These are phyloP conservation scores for Brachionus rotundiformis DNA, from an alignment of 1,140 invertebrate genomes.

Conservation along the genomic window DNA sequence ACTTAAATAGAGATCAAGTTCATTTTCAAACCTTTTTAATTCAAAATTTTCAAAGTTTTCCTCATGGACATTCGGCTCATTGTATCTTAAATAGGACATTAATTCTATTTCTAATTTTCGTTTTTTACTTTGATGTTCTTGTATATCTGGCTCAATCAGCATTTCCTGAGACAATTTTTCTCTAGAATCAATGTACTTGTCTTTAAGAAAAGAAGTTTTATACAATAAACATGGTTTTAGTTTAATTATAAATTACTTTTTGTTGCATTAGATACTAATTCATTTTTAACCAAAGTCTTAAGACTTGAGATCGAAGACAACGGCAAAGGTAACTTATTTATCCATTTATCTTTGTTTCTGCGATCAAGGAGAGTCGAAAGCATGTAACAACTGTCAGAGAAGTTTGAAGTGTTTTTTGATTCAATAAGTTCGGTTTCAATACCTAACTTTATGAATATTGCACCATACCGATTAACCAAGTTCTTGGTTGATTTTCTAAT, in stretches of 20 bases:
- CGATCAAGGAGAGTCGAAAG: constrained; percentile 9
- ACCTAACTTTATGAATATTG: constrained; percentile 16
- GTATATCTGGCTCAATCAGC: not conserved
- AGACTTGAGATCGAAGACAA: not conserved
- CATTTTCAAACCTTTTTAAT: constrained; percentile 6
- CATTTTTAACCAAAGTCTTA: constrained; percentile 5
- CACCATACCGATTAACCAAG: constrained; percentile 9
- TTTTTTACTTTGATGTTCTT: constrained; percentile 15
- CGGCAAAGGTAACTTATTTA: constrained; percentile 3
- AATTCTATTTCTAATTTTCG: not conserved
- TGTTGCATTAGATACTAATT: not conserved
- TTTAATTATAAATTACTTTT: constrained; percentile 19
- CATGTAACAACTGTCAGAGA: not conserved
- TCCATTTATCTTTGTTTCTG: constrained; percentile 20
- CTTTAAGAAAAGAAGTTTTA: not conserved
- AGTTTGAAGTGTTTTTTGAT: constrained; percentile 9
- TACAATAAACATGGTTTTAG: not conserved
- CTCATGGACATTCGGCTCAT: not conserved
- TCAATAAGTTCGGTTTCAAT: not conserved
- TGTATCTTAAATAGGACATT: constrained; percentile 2
- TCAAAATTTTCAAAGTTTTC: constrained; percentile 1
- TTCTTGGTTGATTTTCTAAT: constrained; percentile 1
- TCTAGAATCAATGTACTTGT: not conserved
- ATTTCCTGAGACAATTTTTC: not conserved
- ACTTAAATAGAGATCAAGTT: constrained; percentile 1